Conservation (phyloP, 2,888 invertebrate species). For the Diloba caeruleocephala region DNA sequence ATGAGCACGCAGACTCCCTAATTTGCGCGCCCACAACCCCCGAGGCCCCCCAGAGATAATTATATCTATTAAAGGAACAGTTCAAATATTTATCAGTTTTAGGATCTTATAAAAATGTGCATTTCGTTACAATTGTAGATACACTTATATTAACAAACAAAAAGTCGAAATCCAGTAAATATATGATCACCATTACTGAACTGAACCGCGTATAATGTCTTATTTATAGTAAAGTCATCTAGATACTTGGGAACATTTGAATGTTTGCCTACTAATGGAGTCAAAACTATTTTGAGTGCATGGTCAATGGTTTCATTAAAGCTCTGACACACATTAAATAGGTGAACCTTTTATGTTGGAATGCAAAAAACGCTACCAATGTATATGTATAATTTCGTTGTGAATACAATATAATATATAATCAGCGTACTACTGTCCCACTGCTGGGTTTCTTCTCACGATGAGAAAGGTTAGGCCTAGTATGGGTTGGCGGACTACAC, state of each 20-base stretch:
- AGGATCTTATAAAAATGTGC: background rate
- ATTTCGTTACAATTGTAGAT: background rate
- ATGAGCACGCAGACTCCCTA: too few relatives aligned
- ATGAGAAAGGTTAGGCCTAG: too few relatives aligned
- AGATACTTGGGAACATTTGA: conserved; percentile 5
- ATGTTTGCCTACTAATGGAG: conserved; percentile 3
- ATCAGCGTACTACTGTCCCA: too few relatives aligned
- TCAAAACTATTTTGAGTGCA: conserved; percentile 6
- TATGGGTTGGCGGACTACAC: too few relatives aligned
- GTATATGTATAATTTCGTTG: too few relatives aligned
- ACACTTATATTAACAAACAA: background rate
- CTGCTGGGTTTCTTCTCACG: too few relatives aligned
- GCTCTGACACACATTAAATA: too few relatives aligned
- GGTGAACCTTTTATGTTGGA: conserved; percentile 4
- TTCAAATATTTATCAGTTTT: background rate
- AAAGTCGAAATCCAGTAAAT: conserved; percentile 6
- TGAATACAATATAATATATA: too few relatives aligned
- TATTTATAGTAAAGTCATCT: background rate
- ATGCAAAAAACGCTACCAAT: conserved; percentile 1
- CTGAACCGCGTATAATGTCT: background rate
- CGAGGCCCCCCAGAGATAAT: too few relatives aligned
- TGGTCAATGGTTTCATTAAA: background rate
- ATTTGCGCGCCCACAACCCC: too few relatives aligned
- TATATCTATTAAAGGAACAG: too few relatives aligned
- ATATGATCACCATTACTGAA: background rate